Conservation (phyloP, 2,797 vertebrate genomes). For the Labroides dimidiatus region DNA sequence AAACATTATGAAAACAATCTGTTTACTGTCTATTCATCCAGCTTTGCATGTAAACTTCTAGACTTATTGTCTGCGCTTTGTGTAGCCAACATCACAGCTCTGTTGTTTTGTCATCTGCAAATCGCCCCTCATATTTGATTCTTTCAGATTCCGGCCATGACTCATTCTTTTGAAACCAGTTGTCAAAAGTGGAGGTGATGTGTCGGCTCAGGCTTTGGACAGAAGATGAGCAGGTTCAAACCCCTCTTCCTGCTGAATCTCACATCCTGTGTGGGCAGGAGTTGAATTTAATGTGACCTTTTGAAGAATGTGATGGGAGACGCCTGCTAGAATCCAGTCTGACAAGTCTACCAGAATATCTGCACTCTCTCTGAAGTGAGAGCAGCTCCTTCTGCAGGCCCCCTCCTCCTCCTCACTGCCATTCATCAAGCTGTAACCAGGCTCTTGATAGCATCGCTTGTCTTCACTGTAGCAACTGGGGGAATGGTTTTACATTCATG, state of each 20-base stretch:
- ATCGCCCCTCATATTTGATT: conserved; percentile 3
- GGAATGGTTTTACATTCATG: too few species aligned
- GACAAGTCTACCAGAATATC: conserved; percentile 46
- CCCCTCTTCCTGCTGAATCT: conserved; percentile 14
- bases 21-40: background rate
- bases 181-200: background rate
- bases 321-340: conserved; percentile 41
- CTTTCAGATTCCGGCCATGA: background rate
- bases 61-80: background rate
- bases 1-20: too few species aligned
- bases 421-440: too few species aligned
- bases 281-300: conserved; percentile 50
- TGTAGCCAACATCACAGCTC: background rate
- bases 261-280: conserved; percentile 21
- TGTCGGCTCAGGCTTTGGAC: conserved; percentile 28
- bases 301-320: conserved; percentile 46
- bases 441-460: too few species aligned
- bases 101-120: background rate
- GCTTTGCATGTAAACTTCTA: background rate
- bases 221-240: background rate
- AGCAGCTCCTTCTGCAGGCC: conserved; percentile 30
- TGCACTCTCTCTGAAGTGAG: conserved; percentile 17
- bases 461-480: too few species aligned
- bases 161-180: conserved; percentile 25
- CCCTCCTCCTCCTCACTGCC: background rate